Base-by-base conservation (phyloP, 1,140 invertebrate genomes). In the Papilio machaon region DNA sequence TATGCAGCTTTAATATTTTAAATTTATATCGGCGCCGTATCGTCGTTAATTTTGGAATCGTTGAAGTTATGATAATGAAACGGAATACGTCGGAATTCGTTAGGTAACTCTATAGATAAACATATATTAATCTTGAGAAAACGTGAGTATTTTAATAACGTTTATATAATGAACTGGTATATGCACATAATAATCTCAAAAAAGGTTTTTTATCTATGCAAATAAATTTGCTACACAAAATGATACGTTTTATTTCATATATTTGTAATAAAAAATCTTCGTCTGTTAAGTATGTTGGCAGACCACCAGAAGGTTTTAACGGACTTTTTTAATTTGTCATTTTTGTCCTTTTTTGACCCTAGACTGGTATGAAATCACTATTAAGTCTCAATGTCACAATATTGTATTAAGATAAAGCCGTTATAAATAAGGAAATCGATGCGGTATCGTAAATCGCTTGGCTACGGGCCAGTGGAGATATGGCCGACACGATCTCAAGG, bases 371-470 rank as follows among this genome's bases (percentile, higher is more conserved):
- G 76, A 64, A 79, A 60, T 79, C 76, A 47, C 54, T 46, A 58
- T 64, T 38, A 19, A 58, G 38, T 79, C 30, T 64, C 77, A 79
- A 79, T 79, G 58, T 79, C 77, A 79, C 54, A 35, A 64, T 79
- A 46, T 67, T 19, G 58, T 43, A 60, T 79, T 60, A 83, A 82
- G 78, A 83, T 85, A 84, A 88, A 85, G 74, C 78, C 79, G 38
- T 81, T 86, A 81, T 88, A 85, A 87, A 90, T 88, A 88, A 89
- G 90, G 85, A 88, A 91, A 91, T 87, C 85, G 86, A 87, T 85
- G 88, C 80, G 81, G 80, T 84, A 85, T 88, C 80, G 81, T 84
- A 83, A 90, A 86, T 89, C 83, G 81, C 58, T 89, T 93, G 91
- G 90, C 91, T 87, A 3, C 83, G 60, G 75, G 88, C 91, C 91